A percentile compares a stretch with the other conserved stretches of the same genome.
phyloP scores from a whole-genome alignment of 2,888 invertebrate species.

The Axea sp. region DNA sequence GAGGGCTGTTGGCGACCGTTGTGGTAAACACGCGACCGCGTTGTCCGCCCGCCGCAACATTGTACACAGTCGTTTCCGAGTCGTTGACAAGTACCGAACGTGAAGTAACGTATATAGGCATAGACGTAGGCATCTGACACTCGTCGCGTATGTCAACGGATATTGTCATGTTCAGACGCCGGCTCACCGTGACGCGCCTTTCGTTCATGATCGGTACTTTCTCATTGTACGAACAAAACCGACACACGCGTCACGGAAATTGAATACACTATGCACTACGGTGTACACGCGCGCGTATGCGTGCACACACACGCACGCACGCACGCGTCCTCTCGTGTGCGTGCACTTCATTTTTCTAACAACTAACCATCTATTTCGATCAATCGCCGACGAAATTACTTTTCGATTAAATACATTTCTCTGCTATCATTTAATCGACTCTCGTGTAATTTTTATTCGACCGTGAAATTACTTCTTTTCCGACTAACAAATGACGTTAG shows the following conservation, averaged over 20 bases:
- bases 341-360: constrained; percentile 21
- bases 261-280: too few species aligned
- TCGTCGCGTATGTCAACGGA: constrained; percentile 68
- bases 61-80: constrained; percentile 37
- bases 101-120: neutral
- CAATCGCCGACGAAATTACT: constrained; percentile 18
- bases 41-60: constrained; percentile 24
- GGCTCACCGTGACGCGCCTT: constrained; percentile 57
- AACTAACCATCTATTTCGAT: constrained; percentile 21
- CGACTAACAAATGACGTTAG: too few species aligned
- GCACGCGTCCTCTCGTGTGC: too few species aligned
- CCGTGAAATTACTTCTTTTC: too few species aligned
- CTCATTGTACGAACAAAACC: constrained; percentile 33
- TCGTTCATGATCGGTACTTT: constrained; percentile 41
- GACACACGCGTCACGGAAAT: constrained; percentile 42
- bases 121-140: constrained; percentile 47
- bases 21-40: constrained; percentile 28
- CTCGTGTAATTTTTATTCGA: too few species aligned
- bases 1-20: neutral
- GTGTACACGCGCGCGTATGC: too few species aligned
- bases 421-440: too few species aligned
- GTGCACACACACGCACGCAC: too few species aligned
- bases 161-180: constrained; percentile 75
- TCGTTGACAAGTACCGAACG: constrained; percentile 31
- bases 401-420: constrained; percentile 10